Percentiles rank a stretch among this genome's conserved stretches.
phyloP scores from a whole-genome alignment of 1,140 invertebrate genomes.

The Papilio xuthus region DNA sequence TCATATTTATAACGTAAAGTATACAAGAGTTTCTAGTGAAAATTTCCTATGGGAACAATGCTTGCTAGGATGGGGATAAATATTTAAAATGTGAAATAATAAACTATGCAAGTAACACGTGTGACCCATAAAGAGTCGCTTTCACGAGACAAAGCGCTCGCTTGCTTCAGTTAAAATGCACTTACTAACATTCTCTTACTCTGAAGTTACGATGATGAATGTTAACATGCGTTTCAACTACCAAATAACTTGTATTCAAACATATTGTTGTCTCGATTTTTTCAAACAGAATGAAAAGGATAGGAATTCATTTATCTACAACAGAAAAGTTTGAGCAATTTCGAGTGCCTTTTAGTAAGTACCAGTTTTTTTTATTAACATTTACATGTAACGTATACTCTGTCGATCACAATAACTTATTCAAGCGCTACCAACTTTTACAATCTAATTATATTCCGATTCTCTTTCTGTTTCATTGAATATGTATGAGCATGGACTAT shows the following conservation, averaged over 20 bases:
- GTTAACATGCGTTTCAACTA: not conserved
- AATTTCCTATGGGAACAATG: slow-evolving; percentile 24
- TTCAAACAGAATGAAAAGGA: too few species aligned
- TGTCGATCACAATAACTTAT: not conserved
- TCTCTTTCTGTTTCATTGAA: not conserved
- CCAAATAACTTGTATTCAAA: too few species aligned
- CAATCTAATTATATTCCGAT: not conserved
- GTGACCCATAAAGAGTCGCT: slow-evolving; percentile 15
- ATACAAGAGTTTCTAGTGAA: not conserved
- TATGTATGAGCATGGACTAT: slow-evolving; percentile 1
- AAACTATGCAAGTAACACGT: slow-evolving; percentile 12
- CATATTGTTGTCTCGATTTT: too few species aligned
- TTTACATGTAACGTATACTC: not conserved
- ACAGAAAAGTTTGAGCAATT: too few species aligned
- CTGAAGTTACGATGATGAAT: not conserved
- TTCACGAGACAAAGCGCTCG: slow-evolving; percentile 10
- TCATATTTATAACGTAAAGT: slow-evolving; percentile 1
- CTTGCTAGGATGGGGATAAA: not conserved
- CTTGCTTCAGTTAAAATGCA: not conserved
- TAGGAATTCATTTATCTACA: too few species aligned
- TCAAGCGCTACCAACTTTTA: not conserved
- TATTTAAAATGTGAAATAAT: slow-evolving; percentile 29
- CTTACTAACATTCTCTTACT: not conserved
- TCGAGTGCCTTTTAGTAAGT: too few species aligned
- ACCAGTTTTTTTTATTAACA: too few species aligned